Conservation (phyloP, 1,140 invertebrate genomes). For the Rhysida immarginata region DNA sequence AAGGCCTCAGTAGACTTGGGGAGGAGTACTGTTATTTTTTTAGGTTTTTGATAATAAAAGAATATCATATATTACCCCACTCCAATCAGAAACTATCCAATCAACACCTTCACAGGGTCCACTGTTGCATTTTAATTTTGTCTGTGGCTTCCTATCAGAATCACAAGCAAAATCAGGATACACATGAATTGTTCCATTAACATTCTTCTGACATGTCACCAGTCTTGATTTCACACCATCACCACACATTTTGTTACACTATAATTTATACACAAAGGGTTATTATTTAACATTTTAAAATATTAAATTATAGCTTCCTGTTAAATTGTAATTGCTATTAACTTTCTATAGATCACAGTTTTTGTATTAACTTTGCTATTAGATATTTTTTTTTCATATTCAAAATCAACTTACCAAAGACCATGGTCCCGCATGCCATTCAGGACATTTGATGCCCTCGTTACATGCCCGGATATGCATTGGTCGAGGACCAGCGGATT, state of each 20-base stretch:
- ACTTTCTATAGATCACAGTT: too few species aligned
- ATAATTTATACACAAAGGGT: constrained; percentile 11
- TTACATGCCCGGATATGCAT: constrained; percentile 54
- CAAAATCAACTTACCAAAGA: constrained; percentile 56
- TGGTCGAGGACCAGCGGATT: constrained; percentile 49
- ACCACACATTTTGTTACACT: constrained; percentile 79
- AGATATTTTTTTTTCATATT: too few species aligned
- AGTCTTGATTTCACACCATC: constrained; percentile 56
- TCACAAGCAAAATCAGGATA: constrained; percentile 52
- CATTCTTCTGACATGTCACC: constrained; percentile 56
- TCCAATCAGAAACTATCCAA: constrained; percentile 77
- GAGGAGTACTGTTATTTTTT: too few species aligned
- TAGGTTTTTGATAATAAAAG: not conserved
- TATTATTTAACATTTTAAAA: too few species aligned
- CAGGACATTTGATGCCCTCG: constrained; percentile 54
- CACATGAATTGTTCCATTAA: constrained; percentile 48
- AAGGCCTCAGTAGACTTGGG: too few species aligned
- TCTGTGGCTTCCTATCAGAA: constrained; percentile 44
- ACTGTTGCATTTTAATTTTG: constrained; percentile 50
- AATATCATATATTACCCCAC: constrained; percentile 47
- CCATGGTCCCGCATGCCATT: constrained; percentile 72
- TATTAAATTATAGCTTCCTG: too few species aligned
- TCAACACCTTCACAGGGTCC: constrained; percentile 80
- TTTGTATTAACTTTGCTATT: too few species aligned
- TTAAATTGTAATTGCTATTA: too few species aligned